Evolutionary conservation across 2,797 vertebrate species (phyloP), one percentile per base, ranked within the genome.

Genomic region (Takifugu rubripes): DNA sequence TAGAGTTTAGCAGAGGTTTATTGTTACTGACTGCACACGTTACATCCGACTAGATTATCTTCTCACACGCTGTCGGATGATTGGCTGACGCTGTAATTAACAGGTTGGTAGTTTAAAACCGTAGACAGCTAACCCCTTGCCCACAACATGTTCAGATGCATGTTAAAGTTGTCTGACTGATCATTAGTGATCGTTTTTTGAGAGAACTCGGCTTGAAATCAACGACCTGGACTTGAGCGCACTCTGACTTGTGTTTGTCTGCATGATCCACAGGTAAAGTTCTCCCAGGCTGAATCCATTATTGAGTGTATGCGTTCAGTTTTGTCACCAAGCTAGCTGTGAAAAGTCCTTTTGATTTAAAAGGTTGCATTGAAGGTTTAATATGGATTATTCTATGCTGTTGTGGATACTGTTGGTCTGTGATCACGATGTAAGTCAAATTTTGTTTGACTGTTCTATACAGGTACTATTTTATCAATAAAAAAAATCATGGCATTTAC

Each of bases 391-490:
- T 63, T 64, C 61, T 77, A 79, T 66, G 75, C 74, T 66, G 67
- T 83, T 83, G 57, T 84, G 84, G 83, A 82, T 79, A 85, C 77
- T 79, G 63, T 84, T 72, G 82, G 79, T 89, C 82, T 78, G 84
- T 84, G 79, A 79, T 75, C 87, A 84, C 72, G 71, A 84, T 79
- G 81, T 81, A 79, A 86, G 79, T 78, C 82, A 80, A 78, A 75
- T 79, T 79, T 81, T 83, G 78, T 84, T 84, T 74, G 78, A 85
- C 78, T 79, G 83, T 84, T 89, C 82, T 86, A 87, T 84, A 88
- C 77, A 85, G 80, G 74, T 84, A 89, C 79, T 91, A 90, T 91
- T 93, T 91, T 89, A 90, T 89, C 84, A 92, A 92, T 91, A 91
- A 90, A 88, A 40, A 46, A 90, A 73, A 21, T 60, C 58, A 58